Conservation (phyloP, 2,888 invertebrate species). For the Ophonus ardosiacus region DNA sequence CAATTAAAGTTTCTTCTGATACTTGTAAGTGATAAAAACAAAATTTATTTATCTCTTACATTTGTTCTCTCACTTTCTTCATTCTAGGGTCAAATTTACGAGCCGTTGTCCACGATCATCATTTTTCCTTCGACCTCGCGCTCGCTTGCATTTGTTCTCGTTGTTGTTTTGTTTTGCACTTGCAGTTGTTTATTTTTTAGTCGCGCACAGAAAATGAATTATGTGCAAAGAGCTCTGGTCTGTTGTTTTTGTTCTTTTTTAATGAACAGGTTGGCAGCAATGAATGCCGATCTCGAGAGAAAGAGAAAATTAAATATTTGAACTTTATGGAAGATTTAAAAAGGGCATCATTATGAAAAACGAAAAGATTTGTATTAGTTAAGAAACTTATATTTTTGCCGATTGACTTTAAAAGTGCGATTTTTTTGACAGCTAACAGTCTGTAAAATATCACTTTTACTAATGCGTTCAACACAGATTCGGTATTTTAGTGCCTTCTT, state of each 20-base stretch:
- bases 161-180: constrained; percentile 5
- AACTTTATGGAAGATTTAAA: not conserved
- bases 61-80: not conserved
- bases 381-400: too few species aligned
- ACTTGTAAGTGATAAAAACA: not conserved
- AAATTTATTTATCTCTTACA: not conserved
- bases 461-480: too few species aligned
- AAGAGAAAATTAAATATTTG: not conserved
- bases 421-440: too few species aligned
- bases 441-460: too few species aligned
- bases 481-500: too few species aligned
- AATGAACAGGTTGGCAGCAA: constrained; percentile 46
- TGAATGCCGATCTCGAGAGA: constrained; percentile 9
- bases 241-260: constrained; percentile 6
- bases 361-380: too few species aligned
- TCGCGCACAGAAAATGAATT: constrained; percentile 55
- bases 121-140: constrained; percentile 11
- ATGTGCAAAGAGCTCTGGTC: constrained; percentile 40
- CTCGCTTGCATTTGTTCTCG: constrained; percentile 24
- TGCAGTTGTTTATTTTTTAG: constrained; percentile 38
- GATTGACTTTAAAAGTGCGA: too few species aligned
- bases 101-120: constrained; percentile 10
- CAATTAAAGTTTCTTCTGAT: not conserved
- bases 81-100: constrained; percentile 26
- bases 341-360: too few species aligned